phyloP scores from a whole-genome alignment of 2,113 vertebrate genomes.

The Pholis gunnellus region DNA sequence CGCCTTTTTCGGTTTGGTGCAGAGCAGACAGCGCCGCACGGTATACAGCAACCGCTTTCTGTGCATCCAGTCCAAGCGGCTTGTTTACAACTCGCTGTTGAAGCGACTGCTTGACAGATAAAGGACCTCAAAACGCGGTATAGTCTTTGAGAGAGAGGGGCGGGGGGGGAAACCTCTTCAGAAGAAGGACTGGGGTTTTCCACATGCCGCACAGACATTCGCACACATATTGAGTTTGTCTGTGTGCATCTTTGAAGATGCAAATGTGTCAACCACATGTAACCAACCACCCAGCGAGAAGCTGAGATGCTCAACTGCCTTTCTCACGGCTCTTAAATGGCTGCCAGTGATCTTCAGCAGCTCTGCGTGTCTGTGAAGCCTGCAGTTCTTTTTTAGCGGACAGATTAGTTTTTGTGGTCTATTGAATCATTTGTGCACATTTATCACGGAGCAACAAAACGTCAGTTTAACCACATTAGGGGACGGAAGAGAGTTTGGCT shows the following conservation, averaged over 20 bases:
- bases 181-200: constrained; percentile 70
- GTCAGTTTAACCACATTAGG: constrained; percentile 56
- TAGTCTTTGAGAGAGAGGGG: constrained; percentile 47
- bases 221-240: constrained; percentile 80
- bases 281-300: constrained; percentile 74
- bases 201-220: constrained; percentile 76
- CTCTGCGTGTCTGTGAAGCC: constrained; percentile 57
- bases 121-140: constrained; percentile 55
- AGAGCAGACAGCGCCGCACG: constrained; percentile 43
- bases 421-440: constrained; percentile 68
- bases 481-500: constrained; percentile 42
- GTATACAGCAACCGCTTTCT: constrained; percentile 37
- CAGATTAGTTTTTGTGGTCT: constrained; percentile 66
- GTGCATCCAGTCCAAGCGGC: constrained; percentile 68
- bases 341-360: constrained; percentile 73
- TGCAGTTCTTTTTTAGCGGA: constrained; percentile 46
- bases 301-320: constrained; percentile 68
- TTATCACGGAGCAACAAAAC: constrained; percentile 58
- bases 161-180: constrained; percentile 63
- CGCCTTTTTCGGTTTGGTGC: constrained; percentile 44
- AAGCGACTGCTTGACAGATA: constrained; percentile 65
- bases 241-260: constrained; percentile 82
- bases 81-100: constrained; percentile 64
- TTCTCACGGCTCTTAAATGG: constrained; percentile 78
- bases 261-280: constrained; percentile 81